Base-by-base conservation (phyloP, 2,797 vertebrate species). In the Gobio occitaniae region DNA sequence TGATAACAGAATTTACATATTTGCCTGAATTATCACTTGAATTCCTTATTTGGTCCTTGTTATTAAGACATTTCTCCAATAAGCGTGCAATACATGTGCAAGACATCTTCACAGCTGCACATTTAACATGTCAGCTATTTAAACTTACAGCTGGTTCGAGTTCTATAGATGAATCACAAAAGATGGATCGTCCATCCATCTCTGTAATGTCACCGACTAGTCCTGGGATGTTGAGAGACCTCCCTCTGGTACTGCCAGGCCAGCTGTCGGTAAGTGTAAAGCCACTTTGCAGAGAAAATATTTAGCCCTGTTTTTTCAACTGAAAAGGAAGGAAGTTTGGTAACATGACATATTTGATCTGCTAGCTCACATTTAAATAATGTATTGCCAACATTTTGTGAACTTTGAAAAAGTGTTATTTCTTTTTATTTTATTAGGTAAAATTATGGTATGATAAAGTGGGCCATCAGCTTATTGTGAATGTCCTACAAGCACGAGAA, bases 361-460 rank as follows among this genome's bases (percentile, higher is more conserved):
- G 38, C 10, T 59, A 36, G 25, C 36, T 44, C 15, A 59, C 6
- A 32, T 11, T 72, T 68, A 79, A 44, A 78, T 8, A 48, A 19
- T 70, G 0, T 32, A 25, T 32, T 65, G 17, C 44, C 17, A 63
- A 38, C 29, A 25, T 41, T 71, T 78, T 17, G 11, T 36, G 8
- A 61, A 36, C 9, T 52, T 41, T 47, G 56, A 78, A 9, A n/a
- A 84, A 9, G 2, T 84, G 15, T 76, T 25, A 54, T 17, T 80
- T 85, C 47, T 74, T 84, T 32, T 85, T 47, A 12, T 25, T 25
- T 25, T 25, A 13, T 59, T 77, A 99, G 98, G 97, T 99, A 85
- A 99, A 99, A 93, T 93, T 99, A 86, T 99, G 97, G 97, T 99
- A 99, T 1, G 98, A 99, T 92, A 99, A 99, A 95, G 98, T 98